Conservation (phyloP, 2,113 vertebrate species). For the Athene cunicularia region DNA sequence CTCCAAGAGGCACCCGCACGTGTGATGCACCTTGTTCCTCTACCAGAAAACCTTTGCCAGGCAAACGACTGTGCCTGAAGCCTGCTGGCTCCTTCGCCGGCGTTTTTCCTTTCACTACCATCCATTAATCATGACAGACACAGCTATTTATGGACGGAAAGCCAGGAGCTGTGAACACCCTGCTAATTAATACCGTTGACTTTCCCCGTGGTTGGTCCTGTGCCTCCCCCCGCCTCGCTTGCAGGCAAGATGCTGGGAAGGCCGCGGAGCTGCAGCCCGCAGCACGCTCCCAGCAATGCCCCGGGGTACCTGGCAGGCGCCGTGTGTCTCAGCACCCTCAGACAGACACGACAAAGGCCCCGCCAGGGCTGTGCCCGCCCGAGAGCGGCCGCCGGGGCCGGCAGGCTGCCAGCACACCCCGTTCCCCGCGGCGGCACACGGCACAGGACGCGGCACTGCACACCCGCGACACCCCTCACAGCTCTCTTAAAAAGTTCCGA, state of each 20-base stretch:
- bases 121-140: not conserved
- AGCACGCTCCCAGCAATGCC: not conserved
- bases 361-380: not conserved
- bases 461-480: fast-evolving
- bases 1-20: not conserved
- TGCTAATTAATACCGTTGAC: not conserved
- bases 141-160: not conserved
- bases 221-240: not conserved
- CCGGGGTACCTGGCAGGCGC: not conserved
- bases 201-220: not conserved
- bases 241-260: not conserved
- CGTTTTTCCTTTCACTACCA: not conserved
- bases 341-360: not conserved
- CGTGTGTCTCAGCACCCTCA: fast-evolving
- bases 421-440: not conserved
- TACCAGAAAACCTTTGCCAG: not conserved
- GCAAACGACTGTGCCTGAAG: not conserved
- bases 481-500: not conserved
- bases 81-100: not conserved
- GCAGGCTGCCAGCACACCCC: fast-evolving
- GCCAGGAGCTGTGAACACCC: not conserved
- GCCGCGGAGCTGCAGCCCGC: not conserved
- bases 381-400: not conserved
- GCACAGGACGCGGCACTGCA: not conserved
- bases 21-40: not conserved